Evolutionary conservation across 2,888 invertebrate species (phyloP).

Genomic region (Anorthoa munda): DNA sequence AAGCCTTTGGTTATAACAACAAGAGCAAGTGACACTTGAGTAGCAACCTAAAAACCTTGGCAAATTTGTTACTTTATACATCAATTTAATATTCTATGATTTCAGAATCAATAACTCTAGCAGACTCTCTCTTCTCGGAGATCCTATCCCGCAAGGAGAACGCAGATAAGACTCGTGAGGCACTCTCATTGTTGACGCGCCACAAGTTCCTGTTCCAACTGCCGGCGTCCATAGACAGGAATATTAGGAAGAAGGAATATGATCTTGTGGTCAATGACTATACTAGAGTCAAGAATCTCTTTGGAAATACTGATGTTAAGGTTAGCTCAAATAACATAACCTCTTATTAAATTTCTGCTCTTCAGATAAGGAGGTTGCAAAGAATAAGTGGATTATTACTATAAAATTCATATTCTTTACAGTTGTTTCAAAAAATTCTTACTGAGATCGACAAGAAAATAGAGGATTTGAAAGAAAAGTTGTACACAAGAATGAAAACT

Average conservation of each 20-base stretch:
- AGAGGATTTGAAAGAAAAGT: conserved; percentile 94
- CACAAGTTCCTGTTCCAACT: conserved; percentile 99
- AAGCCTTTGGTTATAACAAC: too few species aligned
- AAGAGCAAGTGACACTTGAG: too few species aligned
- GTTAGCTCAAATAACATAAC: conserved; percentile 75
- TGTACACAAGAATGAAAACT: conserved; percentile 96
- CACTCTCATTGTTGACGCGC: conserved; percentile 97
- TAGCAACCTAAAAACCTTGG: too few species aligned
- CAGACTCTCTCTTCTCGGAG: conserved; percentile 97
- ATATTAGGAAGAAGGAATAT: conserved; percentile 98
- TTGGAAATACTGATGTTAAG: conserved; percentile 97
- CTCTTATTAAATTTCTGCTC: too few species aligned
- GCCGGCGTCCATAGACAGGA: conserved; percentile 98
- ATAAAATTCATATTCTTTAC: conserved; percentile 58
- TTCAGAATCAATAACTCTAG: conserved; percentile 96
- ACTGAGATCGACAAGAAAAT: conserved; percentile 98
- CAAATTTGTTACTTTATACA: conserved; percentile 22
- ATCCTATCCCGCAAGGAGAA: conserved; percentile 97
- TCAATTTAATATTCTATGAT: conserved; percentile 22
- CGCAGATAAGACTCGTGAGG: conserved; percentile 98
- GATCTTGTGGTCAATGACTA: conserved; percentile 99
- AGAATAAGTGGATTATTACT: neutral
- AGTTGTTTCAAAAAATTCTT: conserved; percentile 96
- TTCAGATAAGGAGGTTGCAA: too few species aligned
- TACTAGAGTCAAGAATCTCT: conserved; percentile 98